These are phyloP conservation scores for Eristalis pertinax DNA, from an alignment of 2,888 invertebrate genomes.

Conservation along the genomic window DNA sequence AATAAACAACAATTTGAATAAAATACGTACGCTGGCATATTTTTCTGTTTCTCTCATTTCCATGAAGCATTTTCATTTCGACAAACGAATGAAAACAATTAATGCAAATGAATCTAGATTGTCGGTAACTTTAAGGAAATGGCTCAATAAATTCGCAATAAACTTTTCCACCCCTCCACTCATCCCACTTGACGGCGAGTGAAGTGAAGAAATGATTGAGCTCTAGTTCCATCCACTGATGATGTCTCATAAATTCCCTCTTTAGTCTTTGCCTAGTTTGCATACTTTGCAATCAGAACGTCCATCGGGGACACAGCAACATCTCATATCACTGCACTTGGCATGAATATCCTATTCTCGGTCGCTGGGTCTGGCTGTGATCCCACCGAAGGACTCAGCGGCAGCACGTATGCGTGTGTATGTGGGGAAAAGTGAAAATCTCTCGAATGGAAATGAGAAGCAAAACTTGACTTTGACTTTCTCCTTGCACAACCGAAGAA, in stretches of 20 bases:
- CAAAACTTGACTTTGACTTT: neutral
- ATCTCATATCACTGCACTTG: neutral
- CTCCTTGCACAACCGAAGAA: neutral
- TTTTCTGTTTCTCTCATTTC: neutral
- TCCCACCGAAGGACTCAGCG: neutral
- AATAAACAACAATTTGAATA: neutral
- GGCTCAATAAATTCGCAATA: neutral
- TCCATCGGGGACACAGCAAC: neutral
- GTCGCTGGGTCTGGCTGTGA: neutral
- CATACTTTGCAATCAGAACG: neutral
- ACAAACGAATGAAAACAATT: neutral
- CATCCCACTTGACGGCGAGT: neutral
- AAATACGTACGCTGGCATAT: neutral
- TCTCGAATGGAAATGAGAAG: constrained; percentile 1
- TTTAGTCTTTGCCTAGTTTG: neutral
- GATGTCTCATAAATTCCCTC: neutral
- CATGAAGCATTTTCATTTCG: neutral
- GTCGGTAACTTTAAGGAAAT: neutral
- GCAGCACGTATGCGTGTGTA: neutral
- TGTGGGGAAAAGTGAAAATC: constrained; percentile 12
- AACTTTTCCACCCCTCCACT: neutral
- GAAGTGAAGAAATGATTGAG: neutral
- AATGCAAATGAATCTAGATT: neutral
- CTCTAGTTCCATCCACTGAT: neutral
- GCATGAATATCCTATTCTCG: neutral